Evolutionary conservation across 2,888 invertebrate species (phyloP), one percentile per base, ranked within the genome.

Genomic region (Drosophila fungiperda): DNA sequence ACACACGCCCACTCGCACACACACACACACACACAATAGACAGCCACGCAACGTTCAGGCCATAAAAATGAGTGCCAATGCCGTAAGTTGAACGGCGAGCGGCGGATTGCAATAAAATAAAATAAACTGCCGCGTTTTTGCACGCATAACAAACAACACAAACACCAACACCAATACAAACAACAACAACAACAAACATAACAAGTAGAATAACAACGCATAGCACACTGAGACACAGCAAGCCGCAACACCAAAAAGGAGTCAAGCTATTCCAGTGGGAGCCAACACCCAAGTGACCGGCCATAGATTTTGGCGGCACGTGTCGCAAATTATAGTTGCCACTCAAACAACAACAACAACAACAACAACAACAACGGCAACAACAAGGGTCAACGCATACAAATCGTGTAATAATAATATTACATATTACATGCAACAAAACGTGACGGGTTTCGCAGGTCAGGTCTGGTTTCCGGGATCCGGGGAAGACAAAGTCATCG

Each of bases 371-470:
- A 45, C 70, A 66, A 17, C 35, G 54, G 20, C 54, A 77, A 61
- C 50, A 74, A 52, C 59, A 63, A 50, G 59, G 38, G 54, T 40
- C 63, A 64, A 38, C 59, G 69, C 80, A 79, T 65, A 83, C 81
- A 85, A 87, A 83, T 85, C 83, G 79, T 79, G 78, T 87, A 84
- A 84, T 84, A 87, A 85, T 85, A 84, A 82, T 83, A 80, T 80
- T 70, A 73, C 63, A 77, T 66, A 78, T 75, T 57, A 81, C 69
- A 79, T 68, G 67, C 80, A 73, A 69, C 73, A 73, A 71, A 77
- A 84, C 79, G 88, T 85, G 85, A 66, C 62, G 76, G 55, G 73
- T 80, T 72, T 75, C 81, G 79, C 73, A 75, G 78, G 72, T 78
- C 73, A 68, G 67, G 49, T 63, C 54, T 45, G 15, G 42, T 4